Base-by-base conservation (phyloP, 2,113 vertebrate species). In the Raja brachyura region DNA sequence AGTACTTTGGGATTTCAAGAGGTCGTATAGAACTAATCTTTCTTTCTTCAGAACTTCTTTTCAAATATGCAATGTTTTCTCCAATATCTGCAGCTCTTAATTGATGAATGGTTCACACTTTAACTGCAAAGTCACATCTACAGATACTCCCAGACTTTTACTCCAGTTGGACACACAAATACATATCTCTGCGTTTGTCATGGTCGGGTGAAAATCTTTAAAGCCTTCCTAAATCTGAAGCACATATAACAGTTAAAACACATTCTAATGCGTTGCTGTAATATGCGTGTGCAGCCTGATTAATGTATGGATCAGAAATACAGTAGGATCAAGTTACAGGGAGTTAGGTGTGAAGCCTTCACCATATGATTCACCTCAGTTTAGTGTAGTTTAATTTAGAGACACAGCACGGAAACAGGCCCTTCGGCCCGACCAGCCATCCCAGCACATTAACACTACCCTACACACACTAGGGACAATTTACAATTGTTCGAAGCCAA, bases 161-260 rank as follows among this genome's bases (percentile, higher is more conserved):
- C 14, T 16, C 83, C n/a, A 14, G 10, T 33, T 14, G 61, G 83
- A 31, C 6, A 28, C 56, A n/a, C 25, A 16, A n/a, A 31, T 63
- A 88, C 59, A 88, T 63, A 88, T 31, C 11, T 14, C 31, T 88
- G 83, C 31, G 83, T 66, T 88, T 88, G 83, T 31, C 59, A 88
- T 14, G 13, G 83, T 14, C 13, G n/a, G n/a, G n/a, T 66, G 59
- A 88, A 63, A 66, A 88, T 88, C 83, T 88, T 85, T 63, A 88
- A 88, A 88, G 13, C n/a, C 83, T 61, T 86, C 28, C 81, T 86
- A 86, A 86, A 86, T 86, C 56, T 63, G 83, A 88, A 88, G 63
- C 14, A 11, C 59, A 88, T 88, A 88, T 63, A 31, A 88, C 83
- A 31, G 83, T 88, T 61, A 86, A 86, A 86, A 86, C 81, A 88